Conservation (phyloP, 2,888 invertebrate genomes). For the Temnothorax ravouxi region DNA sequence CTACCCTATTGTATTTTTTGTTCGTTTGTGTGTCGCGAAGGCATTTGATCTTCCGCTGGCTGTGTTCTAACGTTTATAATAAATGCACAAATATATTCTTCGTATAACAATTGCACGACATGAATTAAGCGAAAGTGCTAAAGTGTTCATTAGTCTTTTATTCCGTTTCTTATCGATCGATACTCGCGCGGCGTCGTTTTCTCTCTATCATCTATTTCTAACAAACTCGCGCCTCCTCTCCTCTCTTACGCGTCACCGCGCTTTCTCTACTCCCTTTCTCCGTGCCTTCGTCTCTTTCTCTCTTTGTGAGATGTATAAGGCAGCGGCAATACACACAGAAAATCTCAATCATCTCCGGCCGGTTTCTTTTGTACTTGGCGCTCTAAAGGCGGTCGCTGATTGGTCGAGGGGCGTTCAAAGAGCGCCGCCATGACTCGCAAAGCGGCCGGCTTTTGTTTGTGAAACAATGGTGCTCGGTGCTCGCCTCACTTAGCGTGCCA, state of each 20-base stretch:
- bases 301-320: constrained; percentile 50
- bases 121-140: constrained; percentile 15
- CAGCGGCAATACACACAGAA: constrained; percentile 75
- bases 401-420: constrained; percentile 86
- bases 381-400: constrained; percentile 82
- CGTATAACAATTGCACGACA: neutral
- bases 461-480: constrained; percentile 84
- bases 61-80: neutral
- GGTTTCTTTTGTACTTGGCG: constrained; percentile 83
- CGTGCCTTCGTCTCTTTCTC: constrained; percentile 28
- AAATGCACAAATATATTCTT: neutral
- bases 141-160: neutral
- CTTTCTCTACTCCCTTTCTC: constrained; percentile 38
- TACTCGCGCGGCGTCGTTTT: neutral
- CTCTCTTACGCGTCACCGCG: constrained; percentile 4
- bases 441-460: constrained; percentile 85
- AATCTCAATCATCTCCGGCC: constrained; percentile 83
- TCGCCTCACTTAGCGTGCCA: constrained; percentile 83
- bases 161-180: constrained; percentile 3
- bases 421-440: constrained; percentile 85
- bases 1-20: neutral
- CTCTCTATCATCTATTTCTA: constrained; percentile 40
- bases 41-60: neutral
- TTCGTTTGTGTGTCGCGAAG: neutral
- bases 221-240: constrained; percentile 18